Evolutionary conservation across 2,888 invertebrate species (phyloP).

Genomic region (Ferrisia virgata): DNA sequence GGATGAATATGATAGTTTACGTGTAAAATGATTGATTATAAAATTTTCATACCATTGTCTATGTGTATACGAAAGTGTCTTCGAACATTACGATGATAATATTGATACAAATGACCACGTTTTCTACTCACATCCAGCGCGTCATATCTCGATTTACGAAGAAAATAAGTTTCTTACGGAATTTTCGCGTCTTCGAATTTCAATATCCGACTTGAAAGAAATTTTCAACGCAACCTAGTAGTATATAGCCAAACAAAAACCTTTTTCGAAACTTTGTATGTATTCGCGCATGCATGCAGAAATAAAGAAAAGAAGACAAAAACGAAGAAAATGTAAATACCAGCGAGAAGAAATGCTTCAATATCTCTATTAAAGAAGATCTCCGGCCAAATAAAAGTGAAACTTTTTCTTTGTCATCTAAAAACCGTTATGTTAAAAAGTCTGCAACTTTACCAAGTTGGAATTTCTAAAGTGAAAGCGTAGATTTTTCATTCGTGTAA

Average conservation of each 20-base stretch:
- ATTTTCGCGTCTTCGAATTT: background rate
- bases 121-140: too few relatives aligned
- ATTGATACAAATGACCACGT: background rate
- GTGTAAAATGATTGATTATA: background rate
- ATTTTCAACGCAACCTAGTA: background rate
- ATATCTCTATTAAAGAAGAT: conserved; percentile 3
- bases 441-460: background rate
- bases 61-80: background rate
- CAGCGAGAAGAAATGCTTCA: background rate
- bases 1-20: background rate
- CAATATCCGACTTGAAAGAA: background rate
- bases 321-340: background rate
- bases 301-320: background rate
- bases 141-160: background rate
- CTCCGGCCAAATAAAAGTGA: background rate
- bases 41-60: background rate
- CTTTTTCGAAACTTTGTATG: background rate
- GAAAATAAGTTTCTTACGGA: background rate
- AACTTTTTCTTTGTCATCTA: background rate
- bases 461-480: background rate
- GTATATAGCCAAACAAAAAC: background rate
- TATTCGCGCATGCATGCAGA: background rate
- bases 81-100: background rate
- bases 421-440: background rate
- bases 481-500: background rate